Base-by-base conservation (phyloP, 2,888 invertebrate genomes). In the Ypsolopha scabrella region DNA sequence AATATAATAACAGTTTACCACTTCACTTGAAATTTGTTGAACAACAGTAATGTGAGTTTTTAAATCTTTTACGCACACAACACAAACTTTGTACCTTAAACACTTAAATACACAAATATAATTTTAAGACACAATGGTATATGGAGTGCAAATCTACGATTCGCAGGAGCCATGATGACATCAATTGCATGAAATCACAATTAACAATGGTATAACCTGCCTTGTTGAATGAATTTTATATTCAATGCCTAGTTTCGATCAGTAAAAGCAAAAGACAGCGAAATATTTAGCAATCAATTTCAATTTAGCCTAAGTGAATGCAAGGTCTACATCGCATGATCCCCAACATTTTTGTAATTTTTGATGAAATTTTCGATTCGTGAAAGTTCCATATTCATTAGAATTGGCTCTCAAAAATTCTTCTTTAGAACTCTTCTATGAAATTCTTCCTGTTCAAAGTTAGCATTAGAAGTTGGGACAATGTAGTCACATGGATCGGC, bases 381-480 rank as follows among this genome's bases (percentile, higher is more conserved):
- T 82, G 83, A 82, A 83, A 82, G 76, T 80, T 83, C 81, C 79
- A 69, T 65, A 69, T 64, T 67, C 75, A 74, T 79, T 81, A 83
- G 76, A 75, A 67, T 74, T 79, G 74, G 77, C 72, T 72, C 70
- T 78, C 72, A 76, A 72, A 77, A 80, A 75, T 33, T 41, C 43
- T 34, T 77, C 73, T 77, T 72, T 75, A 76, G 68, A 75, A 68
- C 76, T 78, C 74, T 74, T 78, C 74, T 37, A 13, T 14, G 74
- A 75, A 76, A 75, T 77, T 77, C 72, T 70, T 75, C 72, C 76
- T 81, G 75, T 78, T 77, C 79, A 74, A 75, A 80, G 73, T 81
- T 81, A 78, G 77, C 79, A 80, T 80, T 85, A 85, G 82, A 76
- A 72, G 66, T 80, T 81, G 78, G 80, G 80, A 80, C 74, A 67